Evolutionary conservation across 2,888 invertebrate genomes (phyloP).

Genomic region (Scotopteryx bipunctaria): DNA sequence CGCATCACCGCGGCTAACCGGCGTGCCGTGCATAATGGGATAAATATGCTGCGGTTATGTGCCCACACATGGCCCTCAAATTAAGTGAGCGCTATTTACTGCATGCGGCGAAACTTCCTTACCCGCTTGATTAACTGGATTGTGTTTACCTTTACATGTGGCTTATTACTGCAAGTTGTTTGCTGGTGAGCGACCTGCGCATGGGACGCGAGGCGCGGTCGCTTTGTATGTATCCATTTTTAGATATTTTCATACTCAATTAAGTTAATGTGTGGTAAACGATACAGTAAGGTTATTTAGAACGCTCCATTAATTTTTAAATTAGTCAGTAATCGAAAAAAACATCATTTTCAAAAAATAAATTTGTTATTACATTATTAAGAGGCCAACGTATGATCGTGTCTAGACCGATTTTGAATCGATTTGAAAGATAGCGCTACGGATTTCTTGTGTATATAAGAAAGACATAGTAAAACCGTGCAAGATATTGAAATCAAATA

Average conservation of each 20-base stretch:
- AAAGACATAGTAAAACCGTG: too few species aligned
- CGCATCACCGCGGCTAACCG: constrained; percentile 75
- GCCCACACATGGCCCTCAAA: constrained; percentile 79
- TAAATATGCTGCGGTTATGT: constrained; percentile 82
- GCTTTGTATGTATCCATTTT: not conserved
- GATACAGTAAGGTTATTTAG: too few species aligned
- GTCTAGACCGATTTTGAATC: too few species aligned
- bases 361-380: too few species aligned
- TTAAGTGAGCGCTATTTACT: constrained; percentile 79
- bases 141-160: constrained; percentile 62
- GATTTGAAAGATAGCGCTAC: too few species aligned
- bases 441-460: too few species aligned
- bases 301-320: too few species aligned
- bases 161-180: constrained; percentile 58
- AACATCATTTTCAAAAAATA: too few species aligned
- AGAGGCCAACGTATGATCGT: too few species aligned
- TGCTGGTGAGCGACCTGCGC: constrained; percentile 25
- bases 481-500: too few species aligned
- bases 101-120: constrained; percentile 72
- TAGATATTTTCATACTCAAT: not conserved
- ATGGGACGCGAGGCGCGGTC: not conserved
- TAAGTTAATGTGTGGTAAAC: too few species aligned
- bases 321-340: too few species aligned
- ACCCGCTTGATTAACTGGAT: constrained; percentile 73
- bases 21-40: constrained; percentile 81